Evolutionary conservation across 2,113 vertebrate genomes (phyloP).

Genomic region (Riparia riparia): DNA sequence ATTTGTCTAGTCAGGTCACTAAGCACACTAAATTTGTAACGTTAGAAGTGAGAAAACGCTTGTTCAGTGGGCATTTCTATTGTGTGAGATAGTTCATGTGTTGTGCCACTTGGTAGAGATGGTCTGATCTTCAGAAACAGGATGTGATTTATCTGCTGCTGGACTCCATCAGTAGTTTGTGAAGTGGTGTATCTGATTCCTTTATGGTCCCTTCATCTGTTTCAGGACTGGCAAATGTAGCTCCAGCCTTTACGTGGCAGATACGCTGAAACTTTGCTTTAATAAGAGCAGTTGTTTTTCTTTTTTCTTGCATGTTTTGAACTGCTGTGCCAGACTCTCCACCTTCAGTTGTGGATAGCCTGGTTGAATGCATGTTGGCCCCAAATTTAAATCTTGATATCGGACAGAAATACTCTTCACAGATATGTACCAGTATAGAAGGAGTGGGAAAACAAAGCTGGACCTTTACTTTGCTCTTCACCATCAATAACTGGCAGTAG

Average conservation of each 20-base stretch:
- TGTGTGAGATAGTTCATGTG: background rate
- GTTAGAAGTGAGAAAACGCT: background rate
- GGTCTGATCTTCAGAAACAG: background rate
- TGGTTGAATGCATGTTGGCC: background rate
- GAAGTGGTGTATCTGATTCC: background rate
- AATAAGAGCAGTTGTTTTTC: background rate
- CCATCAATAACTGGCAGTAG: background rate
- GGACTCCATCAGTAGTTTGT: background rate
- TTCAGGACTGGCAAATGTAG: background rate
- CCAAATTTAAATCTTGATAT: background rate
- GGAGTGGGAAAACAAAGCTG: background rate
- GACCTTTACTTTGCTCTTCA: background rate
- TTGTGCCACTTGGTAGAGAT: background rate
- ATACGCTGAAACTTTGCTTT: background rate
- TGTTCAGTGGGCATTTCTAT: background rate
- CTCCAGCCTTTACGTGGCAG: background rate
- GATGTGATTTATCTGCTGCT: background rate
- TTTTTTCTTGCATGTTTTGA: background rate
- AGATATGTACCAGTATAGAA: background rate
- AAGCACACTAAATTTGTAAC: background rate
- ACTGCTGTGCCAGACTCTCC: background rate
- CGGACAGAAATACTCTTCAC: background rate
- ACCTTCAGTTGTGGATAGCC: background rate
- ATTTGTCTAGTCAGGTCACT: background rate
- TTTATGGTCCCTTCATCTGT: background rate